Percentiles rank a stretch among this genome's conserved stretches.
Evolutionary conservation across 2,797 vertebrate species (phyloP).

Genomic region (Morelia viridis): DNA sequence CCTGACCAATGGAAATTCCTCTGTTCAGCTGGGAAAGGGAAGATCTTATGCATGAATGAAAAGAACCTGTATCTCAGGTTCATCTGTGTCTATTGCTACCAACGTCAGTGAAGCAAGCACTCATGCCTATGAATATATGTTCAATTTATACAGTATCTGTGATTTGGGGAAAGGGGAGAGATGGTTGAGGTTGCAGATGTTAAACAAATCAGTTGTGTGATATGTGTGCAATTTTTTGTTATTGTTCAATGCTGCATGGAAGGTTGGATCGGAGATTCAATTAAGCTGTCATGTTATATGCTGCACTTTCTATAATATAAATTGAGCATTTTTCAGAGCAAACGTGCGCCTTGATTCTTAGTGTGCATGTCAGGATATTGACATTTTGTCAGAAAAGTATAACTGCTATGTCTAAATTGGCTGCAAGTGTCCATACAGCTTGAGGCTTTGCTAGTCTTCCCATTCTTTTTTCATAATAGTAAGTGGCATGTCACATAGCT

Average conservation of each 20-base stretch:
- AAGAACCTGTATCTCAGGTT: too few relatives aligned
- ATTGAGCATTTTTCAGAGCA: conserved; percentile 32
- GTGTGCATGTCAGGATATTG: conserved; percentile 57
- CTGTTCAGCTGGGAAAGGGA: background rate
- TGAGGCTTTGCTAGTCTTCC: conserved; percentile 32
- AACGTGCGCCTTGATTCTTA: conserved; percentile 49
- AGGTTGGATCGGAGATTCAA: background rate
- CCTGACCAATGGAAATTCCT: background rate
- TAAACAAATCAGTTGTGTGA: background rate
- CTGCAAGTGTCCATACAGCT: conserved; percentile 49
- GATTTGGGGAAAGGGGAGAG: background rate
- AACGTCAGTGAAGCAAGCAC: background rate
- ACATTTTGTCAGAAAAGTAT: conserved; percentile 60
- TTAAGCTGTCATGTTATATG: conserved; percentile 24
- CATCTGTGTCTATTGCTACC: background rate
- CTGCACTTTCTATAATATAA: conserved; percentile 22
- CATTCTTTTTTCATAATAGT: conserved; percentile 42
- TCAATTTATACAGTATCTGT: background rate
- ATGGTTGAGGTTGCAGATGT: background rate
- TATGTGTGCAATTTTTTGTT: background rate
- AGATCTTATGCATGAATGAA: background rate
- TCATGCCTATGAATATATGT: background rate
- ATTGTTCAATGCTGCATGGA: background rate
- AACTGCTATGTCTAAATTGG: conserved; percentile 42
- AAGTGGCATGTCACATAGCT: conserved; percentile 40